Evolutionary conservation across 2,888 invertebrate species (phyloP), one percentile per base, ranked within the genome.

Genomic region (Dexiosoma caninum): DNA sequence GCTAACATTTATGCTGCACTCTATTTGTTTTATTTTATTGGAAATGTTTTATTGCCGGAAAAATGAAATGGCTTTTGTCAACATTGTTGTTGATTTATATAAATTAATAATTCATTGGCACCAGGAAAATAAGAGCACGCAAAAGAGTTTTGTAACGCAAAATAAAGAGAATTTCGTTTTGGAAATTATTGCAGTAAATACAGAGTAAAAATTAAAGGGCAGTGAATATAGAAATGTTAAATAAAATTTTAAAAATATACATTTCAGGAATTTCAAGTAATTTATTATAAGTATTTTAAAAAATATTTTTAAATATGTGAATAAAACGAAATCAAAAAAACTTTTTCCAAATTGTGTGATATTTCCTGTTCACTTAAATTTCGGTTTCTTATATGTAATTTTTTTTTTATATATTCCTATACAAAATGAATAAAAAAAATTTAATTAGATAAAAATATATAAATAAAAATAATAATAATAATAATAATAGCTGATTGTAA

Each of bases 21-120:
- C 30, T 49, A 42, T 51, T 71, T 60, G 60, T 42, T 51, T 46
- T 35, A 12, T 42, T 44, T 27, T 27, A 0, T 71, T 71, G 30
- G 37, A 19, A 35, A 30, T 40, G 40, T 70, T 71, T 49, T 27
- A 32, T 16, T 49, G 40, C 55, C 6, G n/a, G 14, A 21, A 32
- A 14, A n/a, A 55, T 55, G 30, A 44, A 55, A 21, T 1, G 0
- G 10, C 10, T 30, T 21, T 67, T 53, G 1, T 9, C 3, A 9
- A n/a, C 2, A 3, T 21, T n/a, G 10, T 2, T 40, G 0, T 19
- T 53, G 10, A 12, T 55, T 49, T 46, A 5, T 1, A 14, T 35
- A 49, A 19, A 60, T 42, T 42, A 27, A 8, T 30, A n/a, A 21
- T 46, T 21, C 19, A 23, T 21, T 21, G 35, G 7, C 1, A n/a